Base-by-base conservation (phyloP, 2,888 invertebrate species). In the Agrotis exclamationis region DNA sequence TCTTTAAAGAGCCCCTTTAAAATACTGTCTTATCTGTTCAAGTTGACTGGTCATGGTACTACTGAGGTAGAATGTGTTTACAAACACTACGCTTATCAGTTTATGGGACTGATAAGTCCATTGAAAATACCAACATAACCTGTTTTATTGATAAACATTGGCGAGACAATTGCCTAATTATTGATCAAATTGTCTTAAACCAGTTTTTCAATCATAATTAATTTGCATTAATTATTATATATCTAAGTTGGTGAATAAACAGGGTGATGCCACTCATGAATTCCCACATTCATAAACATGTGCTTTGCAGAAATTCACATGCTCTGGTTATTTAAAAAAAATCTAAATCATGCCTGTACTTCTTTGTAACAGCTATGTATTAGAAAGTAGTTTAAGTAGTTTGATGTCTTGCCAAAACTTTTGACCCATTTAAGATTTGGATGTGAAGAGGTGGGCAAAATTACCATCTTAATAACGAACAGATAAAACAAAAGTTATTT, bases 371-470 rank as follows among this genome's bases (percentile, higher is more conserved):
- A 51, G 24, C 47, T n/a, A 68, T 64, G 47, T 68, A 56, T 74
- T 80, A 83, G 73, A 84, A 84, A 84, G 78, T 83, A 74, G 73
- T 66, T 76, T 84, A 88, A 44, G 69, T 47, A 68, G 63, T 48
- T 92, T 93, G 93, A 92, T 90, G 86, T 84, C 85, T 75, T 92
- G 92, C 92, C 93, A 93, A 92, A 89, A 87, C 72, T 84, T 85
- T 85, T 91, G 91, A 92, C 91, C 92, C 86, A 90, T 90, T 90
- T 92, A 78, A 81, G 80, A 83, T 83, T 83, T 86, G 80, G 80
- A 79, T 85, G 76, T 51, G 20, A 54, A 33, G 79, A 84, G 53
- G 80, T 80, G 74, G 81, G 70, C 79, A 80, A 84, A 88, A 84
- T 86, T 85, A 75, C 65, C 59, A 65, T 68, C 53, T 70, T 71